Percentiles rank a stretch among this genome's conserved stretches.
Conservation (phyloP, 2,888 invertebrate species). For the Mantis religiosa region DNA sequence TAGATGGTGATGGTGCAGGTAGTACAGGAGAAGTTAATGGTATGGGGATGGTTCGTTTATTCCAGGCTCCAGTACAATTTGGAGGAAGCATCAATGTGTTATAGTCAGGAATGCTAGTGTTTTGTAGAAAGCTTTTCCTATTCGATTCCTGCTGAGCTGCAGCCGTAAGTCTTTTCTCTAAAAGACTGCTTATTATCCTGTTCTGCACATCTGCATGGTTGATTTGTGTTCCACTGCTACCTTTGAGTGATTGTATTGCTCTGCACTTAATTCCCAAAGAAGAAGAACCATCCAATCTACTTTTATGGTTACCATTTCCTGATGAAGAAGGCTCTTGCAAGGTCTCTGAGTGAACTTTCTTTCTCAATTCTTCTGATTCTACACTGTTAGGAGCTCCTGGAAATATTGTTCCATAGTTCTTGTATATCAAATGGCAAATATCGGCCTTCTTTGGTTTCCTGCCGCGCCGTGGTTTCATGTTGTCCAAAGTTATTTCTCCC, state of each 20-base stretch:
- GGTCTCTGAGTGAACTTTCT: neutral
- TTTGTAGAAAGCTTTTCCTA: neutral
- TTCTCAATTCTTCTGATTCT: conserved; percentile 16
- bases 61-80: neutral
- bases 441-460: conserved; percentile 89
- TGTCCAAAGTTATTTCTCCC: conserved; percentile 88
- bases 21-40: neutral
- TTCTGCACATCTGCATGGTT: conserved; percentile 64
- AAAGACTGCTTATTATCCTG: conserved; percentile 62
- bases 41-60: neutral
- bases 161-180: conserved; percentile 63
- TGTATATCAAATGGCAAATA: conserved; percentile 86
- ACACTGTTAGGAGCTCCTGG: conserved; percentile 60
- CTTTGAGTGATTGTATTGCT: conserved; percentile 24
- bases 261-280: conserved; percentile 24
- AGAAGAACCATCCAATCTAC: conserved; percentile 1
- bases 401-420: conserved; percentile 84
- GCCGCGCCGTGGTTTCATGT: conserved; percentile 79
- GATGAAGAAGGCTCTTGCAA: neutral
- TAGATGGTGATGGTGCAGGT: conserved; percentile 1
- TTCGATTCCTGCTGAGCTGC: conserved; percentile 45
- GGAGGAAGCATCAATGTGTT: neutral
- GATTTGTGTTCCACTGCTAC: conserved; percentile 28
- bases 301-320: neutral
- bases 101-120: neutral